Evolutionary conservation across 2,888 invertebrate genomes (phyloP), one percentile per base, ranked within the genome.

Genomic region (Lottia scabra): DNA sequence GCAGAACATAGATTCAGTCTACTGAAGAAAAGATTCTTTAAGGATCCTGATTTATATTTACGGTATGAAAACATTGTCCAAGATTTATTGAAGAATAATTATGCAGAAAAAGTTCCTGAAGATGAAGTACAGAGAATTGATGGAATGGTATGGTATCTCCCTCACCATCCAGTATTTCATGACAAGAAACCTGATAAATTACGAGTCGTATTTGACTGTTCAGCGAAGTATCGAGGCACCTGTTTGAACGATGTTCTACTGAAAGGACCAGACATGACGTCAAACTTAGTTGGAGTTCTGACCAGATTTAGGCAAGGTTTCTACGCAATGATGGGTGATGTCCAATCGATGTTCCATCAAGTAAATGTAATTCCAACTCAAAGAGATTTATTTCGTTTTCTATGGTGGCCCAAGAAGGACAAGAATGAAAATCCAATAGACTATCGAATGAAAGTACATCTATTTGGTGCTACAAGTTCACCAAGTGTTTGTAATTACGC

Each of bases 381-480:
- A 56, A 56, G 19, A 56, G 56, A 56, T 30, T 19, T 56, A 19
- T 27, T 68, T 19, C 30, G 38, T 3, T 68, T 68, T n/a, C 62
- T 67, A 16, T 67, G 56, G 67, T 67, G 67, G 67, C 67, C 56
- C 0, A 27, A 23, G 0, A 48, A 46, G 26, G 62, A 68, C 16
- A n/a, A 48, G 12, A 30, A 62, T 23, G 27, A 62, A 27, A 23
- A 68, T 19, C 27, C 62, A 12, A 19, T 19, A 16, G 68, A 68
- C 13, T 68, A 68, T 63, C 68, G 62, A 16, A 67, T 48, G 56
- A 67, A 23, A 19, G 68, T 68, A 23, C 68, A 68, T n/a, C 23
- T 68, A 19, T 68, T 68, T 38, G 63, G 68, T 5, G 63, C 63
- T 43, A 63, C 63, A 19, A 62, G 62, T 2, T 43, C 43, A 15